Conservation (phyloP, 1,140 invertebrate genomes). For the Zophobas morio region DNA sequence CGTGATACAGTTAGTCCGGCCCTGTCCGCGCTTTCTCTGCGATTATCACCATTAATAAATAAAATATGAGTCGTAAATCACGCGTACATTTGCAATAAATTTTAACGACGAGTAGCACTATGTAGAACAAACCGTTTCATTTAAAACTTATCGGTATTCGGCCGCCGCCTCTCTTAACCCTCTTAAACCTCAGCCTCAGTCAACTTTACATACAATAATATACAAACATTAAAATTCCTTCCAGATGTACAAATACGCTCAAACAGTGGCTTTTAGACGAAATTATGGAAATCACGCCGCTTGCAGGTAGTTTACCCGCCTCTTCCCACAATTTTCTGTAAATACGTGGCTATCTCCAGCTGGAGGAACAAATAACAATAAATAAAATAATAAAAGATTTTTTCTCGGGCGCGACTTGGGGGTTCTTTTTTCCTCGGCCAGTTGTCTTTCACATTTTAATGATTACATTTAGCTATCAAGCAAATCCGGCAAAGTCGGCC, state of each 20-base stretch:
- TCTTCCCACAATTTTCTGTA: not conserved
- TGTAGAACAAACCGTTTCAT: constrained; percentile 8
- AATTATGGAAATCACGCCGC: constrained; percentile 50
- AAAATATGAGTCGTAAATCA: not conserved
- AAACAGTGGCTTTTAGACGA: constrained; percentile 53
- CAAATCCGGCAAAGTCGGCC: constrained; percentile 34
- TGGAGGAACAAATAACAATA: constrained; percentile 27
- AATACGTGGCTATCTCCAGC: constrained; percentile 12
- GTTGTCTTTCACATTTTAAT: not conserved
- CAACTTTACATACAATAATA: constrained; percentile 53
- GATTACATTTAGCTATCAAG: constrained; percentile 1
- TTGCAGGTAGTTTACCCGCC: constrained; percentile 9
- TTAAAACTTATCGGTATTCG: constrained; percentile 2
- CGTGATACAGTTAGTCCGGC: not conserved
- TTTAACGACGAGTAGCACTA: not conserved
- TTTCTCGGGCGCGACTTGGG: not conserved
- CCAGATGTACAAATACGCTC: constrained; percentile 47
- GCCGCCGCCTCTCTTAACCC: not conserved
- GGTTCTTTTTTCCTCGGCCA: not conserved
- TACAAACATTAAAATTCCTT: constrained; percentile 50
- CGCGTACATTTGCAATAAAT: constrained; percentile 2
- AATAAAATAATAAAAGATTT: constrained; percentile 7
- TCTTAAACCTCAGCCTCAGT: constrained; percentile 12
- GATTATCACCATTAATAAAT: not conserved
- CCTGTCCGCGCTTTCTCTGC: not conserved